Conservation (phyloP, 2,113 vertebrate genomes). For the human (Homo sapiens) region DNA sequence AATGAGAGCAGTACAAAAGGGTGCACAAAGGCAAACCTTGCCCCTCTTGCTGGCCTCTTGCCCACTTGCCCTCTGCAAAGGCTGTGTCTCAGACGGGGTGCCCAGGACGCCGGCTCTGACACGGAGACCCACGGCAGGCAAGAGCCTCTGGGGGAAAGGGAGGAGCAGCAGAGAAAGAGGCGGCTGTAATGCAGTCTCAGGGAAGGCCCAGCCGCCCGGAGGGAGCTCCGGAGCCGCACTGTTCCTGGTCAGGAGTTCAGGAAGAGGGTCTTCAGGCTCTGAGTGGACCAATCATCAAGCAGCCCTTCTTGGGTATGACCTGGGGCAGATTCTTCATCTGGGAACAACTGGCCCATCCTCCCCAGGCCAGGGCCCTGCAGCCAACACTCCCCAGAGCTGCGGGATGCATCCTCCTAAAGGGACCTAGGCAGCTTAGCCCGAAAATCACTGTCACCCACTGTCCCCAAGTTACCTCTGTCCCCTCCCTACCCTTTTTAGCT, state of each 20-base stretch:
- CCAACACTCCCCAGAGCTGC: background rate
- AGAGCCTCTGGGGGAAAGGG: background rate
- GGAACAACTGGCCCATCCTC: background rate
- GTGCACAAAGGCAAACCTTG: accelerated
- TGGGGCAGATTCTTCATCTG: background rate
- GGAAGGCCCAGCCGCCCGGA: background rate
- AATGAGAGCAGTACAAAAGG: background rate
- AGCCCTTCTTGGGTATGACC: background rate
- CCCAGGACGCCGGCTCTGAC: background rate
- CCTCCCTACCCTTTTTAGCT: background rate
- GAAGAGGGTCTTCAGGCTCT: background rate
- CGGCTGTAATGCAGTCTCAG: accelerated
- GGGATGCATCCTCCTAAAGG: background rate
- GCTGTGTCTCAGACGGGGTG: accelerated
- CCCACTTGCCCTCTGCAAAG: background rate
- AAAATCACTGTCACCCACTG: background rate
- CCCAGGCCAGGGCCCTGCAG: background rate
- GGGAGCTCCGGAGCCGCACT: too few relatives aligned
- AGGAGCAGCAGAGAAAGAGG: background rate
- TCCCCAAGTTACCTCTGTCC: background rate
- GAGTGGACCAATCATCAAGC: accelerated
- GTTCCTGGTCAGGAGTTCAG: too few relatives aligned
- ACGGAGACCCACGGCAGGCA: too few relatives aligned
- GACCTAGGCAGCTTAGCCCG: background rate
- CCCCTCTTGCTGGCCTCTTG: too few relatives aligned